Evolutionary conservation across 2,113 vertebrate species (phyloP), one percentile per base, ranked within the genome.

Genomic region (Regulus satrapa): DNA sequence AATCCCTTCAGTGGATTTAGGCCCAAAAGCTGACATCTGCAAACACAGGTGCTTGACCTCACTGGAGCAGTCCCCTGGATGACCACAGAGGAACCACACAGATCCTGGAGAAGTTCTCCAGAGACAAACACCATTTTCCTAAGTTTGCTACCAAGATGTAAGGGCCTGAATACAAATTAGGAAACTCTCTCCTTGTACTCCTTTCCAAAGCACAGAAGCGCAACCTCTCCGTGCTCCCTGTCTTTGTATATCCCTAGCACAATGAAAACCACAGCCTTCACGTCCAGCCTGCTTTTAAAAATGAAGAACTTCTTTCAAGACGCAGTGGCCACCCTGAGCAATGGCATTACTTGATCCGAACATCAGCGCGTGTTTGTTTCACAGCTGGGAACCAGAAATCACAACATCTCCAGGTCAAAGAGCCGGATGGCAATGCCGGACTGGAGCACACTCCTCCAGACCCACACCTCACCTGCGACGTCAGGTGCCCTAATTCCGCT

Each of bases 161-260:
- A 64, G 0, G 0, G 20, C 29, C 45, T 24, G 25, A 87, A 40
- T 11, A 8, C 6, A 25, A 29, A 76, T 31, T 45, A 48, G 59
- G 76, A 40, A 88, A 88, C 31, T 34, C 24, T 85, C 8, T 24
- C n/a, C 52, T 4, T 4, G 4, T 24, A n/a, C 20, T 68, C 0
- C 0, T 20, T 55, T 61, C 51, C 2, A 2, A 85, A 92, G 59
- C 16, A 7, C 58, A 0, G 0, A 28, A 43, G 34, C 0, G 0
- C 64, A 54, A 52, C 36, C 81, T 89, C 18, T 31, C 49, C 21
- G 19, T 4, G 1, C 41, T 40, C 6, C 8, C 38, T 5, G 4
- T 2, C 32, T 48, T 14, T 29, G 1, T 28, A 21, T 23, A 43
- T 49, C 41, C 74, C 29, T 25, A 72, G 56, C 0, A 0, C 43